Evolutionary conservation across 2,888 invertebrate genomes (phyloP).

Genomic region (Drosophila paranaensis): DNA sequence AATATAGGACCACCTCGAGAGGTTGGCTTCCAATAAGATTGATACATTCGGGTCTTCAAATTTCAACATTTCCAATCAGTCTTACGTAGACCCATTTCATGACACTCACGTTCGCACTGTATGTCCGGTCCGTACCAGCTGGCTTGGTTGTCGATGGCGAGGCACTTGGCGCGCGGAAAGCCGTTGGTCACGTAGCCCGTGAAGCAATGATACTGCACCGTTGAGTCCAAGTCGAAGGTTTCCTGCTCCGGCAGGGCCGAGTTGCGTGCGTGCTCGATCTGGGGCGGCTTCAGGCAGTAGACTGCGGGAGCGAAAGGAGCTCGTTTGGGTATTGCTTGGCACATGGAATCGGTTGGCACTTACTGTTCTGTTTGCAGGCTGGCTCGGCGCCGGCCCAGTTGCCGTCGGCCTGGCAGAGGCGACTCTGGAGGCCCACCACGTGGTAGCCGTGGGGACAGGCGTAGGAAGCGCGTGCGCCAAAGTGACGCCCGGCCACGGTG

Average conservation of each 20-base stretch:
- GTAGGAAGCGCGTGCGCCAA: conserved; percentile 92
- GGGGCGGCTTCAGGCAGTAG: conserved; percentile 94
- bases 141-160: conserved; percentile 93
- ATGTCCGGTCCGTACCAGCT: conserved; percentile 99
- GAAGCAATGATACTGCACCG: conserved; percentile 96
- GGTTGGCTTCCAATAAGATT: too few relatives aligned
- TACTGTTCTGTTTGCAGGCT: conserved; percentile 93
- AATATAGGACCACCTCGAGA: too few relatives aligned
- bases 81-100: not conserved
- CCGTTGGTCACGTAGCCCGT: conserved; percentile 97
- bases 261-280: conserved; percentile 93
- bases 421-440: conserved; percentile 93
- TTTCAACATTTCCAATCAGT: not conserved
- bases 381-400: conserved; percentile 94
- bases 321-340: not conserved
- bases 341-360: conserved; percentile 78
- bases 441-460: conserved; percentile 95
- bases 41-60: too few relatives aligned
- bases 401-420: conserved; percentile 96
- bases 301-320: conserved; percentile 84
- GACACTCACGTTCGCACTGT: conserved; percentile 93
- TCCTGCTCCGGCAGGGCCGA: conserved; percentile 94
- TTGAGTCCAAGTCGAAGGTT: conserved; percentile 95
- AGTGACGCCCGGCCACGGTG: conserved; percentile 90
- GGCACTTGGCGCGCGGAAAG: conserved; percentile 95